These are phyloP conservation scores for Andrena hattorfiana DNA, from an alignment of 2,888 invertebrate species.

Conservation along the genomic window DNA sequence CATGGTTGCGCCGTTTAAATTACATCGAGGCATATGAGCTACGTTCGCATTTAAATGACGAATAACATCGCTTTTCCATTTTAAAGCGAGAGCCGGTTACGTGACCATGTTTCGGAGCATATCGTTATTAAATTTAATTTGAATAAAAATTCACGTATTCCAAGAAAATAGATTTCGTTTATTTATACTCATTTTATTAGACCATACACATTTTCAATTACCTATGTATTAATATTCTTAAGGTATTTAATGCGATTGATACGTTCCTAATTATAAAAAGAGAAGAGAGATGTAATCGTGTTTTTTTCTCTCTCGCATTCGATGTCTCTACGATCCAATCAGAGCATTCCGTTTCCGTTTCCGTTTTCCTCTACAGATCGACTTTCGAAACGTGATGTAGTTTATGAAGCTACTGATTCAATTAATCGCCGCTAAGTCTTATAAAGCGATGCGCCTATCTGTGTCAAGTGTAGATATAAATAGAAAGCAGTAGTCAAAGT, in stretches of 20 bases:
- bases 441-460: not conserved
- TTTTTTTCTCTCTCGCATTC: not conserved
- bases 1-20: not conserved
- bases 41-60: not conserved
- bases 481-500: constrained; percentile 16
- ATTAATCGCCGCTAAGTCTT: constrained; percentile 12
- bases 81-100: too few relatives aligned
- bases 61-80: not conserved
- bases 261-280: not conserved
- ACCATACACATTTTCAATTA: too few relatives aligned
- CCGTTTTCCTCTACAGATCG: not conserved
- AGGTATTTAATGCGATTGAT: not conserved
- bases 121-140: not conserved
- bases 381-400: constrained; percentile 8
- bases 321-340: constrained; percentile 23
- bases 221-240: not conserved
- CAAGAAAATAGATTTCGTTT: not conserved
- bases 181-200: too few relatives aligned
- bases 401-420: constrained; percentile 1
- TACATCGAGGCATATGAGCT: not conserved
- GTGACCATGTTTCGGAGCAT: not conserved
- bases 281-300: not conserved
- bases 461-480: constrained; percentile 2
- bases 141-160: not conserved
- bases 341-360: not conserved